A percentile compares a stretch with the other conserved stretches of the same genome.
Conservation (phyloP, 2,113 vertebrate species). For the Tauraco erythrolophus region DNA sequence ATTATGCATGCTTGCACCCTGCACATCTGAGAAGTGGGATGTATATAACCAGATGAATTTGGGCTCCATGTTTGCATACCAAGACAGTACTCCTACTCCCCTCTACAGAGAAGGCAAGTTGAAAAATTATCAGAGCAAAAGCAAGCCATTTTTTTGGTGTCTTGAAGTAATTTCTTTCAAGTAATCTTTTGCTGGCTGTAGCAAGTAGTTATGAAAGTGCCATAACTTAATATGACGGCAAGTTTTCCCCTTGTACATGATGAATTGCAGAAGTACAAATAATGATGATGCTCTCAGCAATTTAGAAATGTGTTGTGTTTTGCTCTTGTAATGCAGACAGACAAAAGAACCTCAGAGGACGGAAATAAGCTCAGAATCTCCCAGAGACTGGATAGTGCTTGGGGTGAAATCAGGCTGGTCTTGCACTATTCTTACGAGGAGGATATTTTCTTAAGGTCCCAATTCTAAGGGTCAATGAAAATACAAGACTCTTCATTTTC, state of each 20-base stretch:
- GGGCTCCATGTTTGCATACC: background rate
- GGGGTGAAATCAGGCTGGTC: background rate
- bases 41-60: background rate
- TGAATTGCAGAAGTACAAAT: background rate
- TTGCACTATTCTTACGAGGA: background rate
- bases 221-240: background rate
- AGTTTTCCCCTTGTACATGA: background rate
- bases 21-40: slow-evolving; percentile 25
- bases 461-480: background rate
- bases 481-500: background rate
- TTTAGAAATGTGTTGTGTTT: background rate
- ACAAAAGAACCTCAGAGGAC: background rate
- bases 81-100: background rate
- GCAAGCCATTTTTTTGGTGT: background rate
- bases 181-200: background rate
- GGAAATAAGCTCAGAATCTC: background rate
- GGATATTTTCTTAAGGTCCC: background rate
- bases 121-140: slow-evolving; percentile 9
- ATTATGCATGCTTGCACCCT: slow-evolving; percentile 79
- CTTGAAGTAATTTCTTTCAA: background rate
- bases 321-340: background rate
- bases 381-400: background rate
- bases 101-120: background rate
- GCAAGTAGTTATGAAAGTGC: background rate
- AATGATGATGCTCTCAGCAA: background rate